Evolutionary conservation across 2,888 invertebrate genomes (phyloP), one percentile per base, ranked within the genome.

Genomic region (Spilarctia lutea): DNA sequence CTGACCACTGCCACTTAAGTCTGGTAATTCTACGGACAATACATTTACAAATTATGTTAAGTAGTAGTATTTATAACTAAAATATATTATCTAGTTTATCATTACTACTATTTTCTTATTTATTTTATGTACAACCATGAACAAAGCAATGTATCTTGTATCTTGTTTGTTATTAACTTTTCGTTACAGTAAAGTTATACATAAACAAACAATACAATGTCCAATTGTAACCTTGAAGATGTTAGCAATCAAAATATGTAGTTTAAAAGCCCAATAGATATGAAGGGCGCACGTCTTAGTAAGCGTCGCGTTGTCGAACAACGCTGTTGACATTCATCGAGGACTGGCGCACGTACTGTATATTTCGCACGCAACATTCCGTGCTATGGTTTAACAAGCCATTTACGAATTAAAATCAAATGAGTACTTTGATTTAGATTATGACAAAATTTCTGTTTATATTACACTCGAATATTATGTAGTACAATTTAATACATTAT

Each of bases 351-450:
- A 75, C 71, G 77, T 78, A 76, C 66, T 68, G 65, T 71, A 76
- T 76, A 74, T 78, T 81, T 81, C 74, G 82, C 81, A 80, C 79
- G 83, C 83, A 86, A 82, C 79, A 82, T 75, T 80, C 76, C 82
- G 79, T 80, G 77, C 65, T 67, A 52, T 81, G 84, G 56, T 75
- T 79, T 70, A 74, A 69, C 68, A 72, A 75, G 66, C 67, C 10
- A 35, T 71, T 66, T 48, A 68, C 65, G 39, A 69, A 72, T 39
- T 52, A 11, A 16, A 10, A 33, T n/a, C 11, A 35, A 52, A 63
- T 30, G 27, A 16, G 27, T 27, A 60, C 16, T 60, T 27, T 60
- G 16, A 60, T 13, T 13, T 30, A 4, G n/a, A 60, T 60, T 27
- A 27, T 60, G 27, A 27, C 13, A 27, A 27, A 11, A 27, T n/a